A percentile compares a stretch with the other conserved stretches of the same genome.
Conservation (phyloP, 2,888 invertebrate species). For the Spodoptera exigua region DNA sequence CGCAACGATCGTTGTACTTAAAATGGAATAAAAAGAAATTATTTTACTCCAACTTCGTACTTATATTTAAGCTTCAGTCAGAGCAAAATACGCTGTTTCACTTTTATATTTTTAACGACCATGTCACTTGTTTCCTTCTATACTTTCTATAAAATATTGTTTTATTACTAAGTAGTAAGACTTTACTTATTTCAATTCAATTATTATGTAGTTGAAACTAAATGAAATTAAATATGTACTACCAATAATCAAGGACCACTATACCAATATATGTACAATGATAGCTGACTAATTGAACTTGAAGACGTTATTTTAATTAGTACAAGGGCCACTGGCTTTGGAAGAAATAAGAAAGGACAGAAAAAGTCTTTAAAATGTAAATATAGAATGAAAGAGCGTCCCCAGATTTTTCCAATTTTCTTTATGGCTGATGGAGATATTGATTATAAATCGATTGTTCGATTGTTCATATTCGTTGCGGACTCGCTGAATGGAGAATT, state of each 20-base stretch:
- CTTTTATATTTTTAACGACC: background rate
- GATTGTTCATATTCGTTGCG: conserved; percentile 35
- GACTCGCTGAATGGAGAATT: conserved; percentile 10
- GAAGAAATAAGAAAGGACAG: conserved; percentile 43
- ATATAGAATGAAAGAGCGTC: conserved; percentile 40
- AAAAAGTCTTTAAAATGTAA: conserved; percentile 52
- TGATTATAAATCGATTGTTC: conserved; percentile 42
- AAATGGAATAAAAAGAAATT: conserved; percentile 46
- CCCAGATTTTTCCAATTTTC: conserved; percentile 42
- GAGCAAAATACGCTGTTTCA: conserved; percentile 21
- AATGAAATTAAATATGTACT: too few relatives aligned
- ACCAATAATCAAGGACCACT: too few relatives aligned
- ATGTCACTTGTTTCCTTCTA: too few relatives aligned
- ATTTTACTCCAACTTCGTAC: conserved; percentile 31
- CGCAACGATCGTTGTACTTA: conserved; percentile 59
- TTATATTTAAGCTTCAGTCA: conserved; percentile 12
- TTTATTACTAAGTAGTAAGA: too few relatives aligned
- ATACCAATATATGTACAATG: background rate
- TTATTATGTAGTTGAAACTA: too few relatives aligned
- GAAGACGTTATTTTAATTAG: conserved; percentile 41
- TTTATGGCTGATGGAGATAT: conserved; percentile 39
- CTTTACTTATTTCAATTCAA: too few relatives aligned
- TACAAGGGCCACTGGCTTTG: conserved; percentile 33
- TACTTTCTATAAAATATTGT: too few relatives aligned
- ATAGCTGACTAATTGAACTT: conserved; percentile 22